phyloP scores from a whole-genome alignment of 2,888 invertebrate genomes.

The Octodonta nipae region DNA sequence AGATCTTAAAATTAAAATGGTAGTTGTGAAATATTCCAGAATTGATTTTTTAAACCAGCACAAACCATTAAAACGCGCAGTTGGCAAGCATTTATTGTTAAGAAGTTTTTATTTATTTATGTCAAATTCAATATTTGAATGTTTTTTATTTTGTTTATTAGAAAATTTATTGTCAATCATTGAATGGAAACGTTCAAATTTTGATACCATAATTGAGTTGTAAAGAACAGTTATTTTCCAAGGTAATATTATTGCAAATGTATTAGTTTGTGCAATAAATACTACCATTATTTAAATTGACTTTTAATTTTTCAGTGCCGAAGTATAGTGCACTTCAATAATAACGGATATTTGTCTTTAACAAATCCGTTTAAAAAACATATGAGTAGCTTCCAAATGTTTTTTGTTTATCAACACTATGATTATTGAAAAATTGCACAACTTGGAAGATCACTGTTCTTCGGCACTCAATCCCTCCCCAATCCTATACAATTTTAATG shows the following conservation, averaged over 20 bases:
- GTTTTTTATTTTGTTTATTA: too few relatives aligned
- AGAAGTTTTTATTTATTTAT: too few relatives aligned
- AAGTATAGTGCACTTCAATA: conserved; percentile 37
- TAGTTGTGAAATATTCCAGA: too few relatives aligned
- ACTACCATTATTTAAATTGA: conserved; percentile 18
- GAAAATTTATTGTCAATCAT: not conserved
- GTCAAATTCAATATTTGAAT: too few relatives aligned
- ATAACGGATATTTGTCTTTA: conserved; percentile 34
- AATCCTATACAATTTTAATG: too few relatives aligned
- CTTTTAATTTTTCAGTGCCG: conserved; percentile 34
- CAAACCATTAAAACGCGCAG: too few relatives aligned
- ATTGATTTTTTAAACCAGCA: too few relatives aligned
- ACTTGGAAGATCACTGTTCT: conserved; percentile 68
- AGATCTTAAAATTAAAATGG: too few relatives aligned
- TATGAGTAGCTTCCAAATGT: conserved; percentile 7
- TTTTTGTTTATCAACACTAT: conserved; percentile 30
- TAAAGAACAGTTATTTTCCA: conserved; percentile 40
- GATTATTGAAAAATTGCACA: conserved; percentile 33
- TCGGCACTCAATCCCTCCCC: conserved; percentile 46
- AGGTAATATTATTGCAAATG: conserved; percentile 23
- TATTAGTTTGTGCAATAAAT: conserved; percentile 34
- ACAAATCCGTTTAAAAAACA: not conserved
- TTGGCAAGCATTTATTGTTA: too few relatives aligned
- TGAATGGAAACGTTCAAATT: conserved; percentile 7
- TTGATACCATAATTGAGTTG: conserved; percentile 18